phyloP scores from a whole-genome alignment of 1,140 invertebrate species.

The Drosophila persimilis region DNA sequence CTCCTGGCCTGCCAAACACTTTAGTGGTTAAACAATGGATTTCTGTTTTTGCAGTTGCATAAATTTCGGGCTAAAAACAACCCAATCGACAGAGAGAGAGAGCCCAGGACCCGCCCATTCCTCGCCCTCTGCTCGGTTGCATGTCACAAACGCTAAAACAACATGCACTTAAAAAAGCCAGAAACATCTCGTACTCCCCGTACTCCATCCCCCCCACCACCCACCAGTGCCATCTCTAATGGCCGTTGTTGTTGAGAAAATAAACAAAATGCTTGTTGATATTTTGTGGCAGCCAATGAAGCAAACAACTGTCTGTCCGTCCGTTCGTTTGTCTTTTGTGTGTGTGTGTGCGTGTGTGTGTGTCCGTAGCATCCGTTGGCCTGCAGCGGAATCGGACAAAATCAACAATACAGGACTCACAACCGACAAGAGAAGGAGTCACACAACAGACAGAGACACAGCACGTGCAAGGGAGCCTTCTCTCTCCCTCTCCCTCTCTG shows the following conservation, averaged over 20 bases:
- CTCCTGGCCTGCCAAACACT: conserved; percentile 34
- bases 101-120: no score
- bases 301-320: conserved; percentile 62
- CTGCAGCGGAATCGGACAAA: conserved; percentile 72
- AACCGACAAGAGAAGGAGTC: conserved; percentile 11
- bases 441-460: neutral
- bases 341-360: conserved; percentile 9
- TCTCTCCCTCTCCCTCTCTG: neutral
- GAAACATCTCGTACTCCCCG: conserved; percentile 16
- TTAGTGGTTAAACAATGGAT: conserved; percentile 67
- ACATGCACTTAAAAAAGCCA: conserved; percentile 74
- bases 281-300: conserved; percentile 80
- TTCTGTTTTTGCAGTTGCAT: conserved; percentile 67
- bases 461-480: neutral
- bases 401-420: conserved; percentile 57
- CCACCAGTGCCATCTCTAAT: conserved; percentile 22
- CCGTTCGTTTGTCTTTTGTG: conserved; percentile 20
- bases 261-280: conserved; percentile 80
- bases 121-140: conserved; percentile 41
- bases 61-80: conserved; percentile 55
- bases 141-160: conserved; percentile 76
- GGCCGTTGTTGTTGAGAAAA: conserved; percentile 65
- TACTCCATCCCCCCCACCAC: neutral
- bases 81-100: no score
- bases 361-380: conserved; percentile 51